These are phyloP conservation scores for Amiota communis DNA, from an alignment of 2,888 invertebrate species.

Conservation along the genomic window DNA sequence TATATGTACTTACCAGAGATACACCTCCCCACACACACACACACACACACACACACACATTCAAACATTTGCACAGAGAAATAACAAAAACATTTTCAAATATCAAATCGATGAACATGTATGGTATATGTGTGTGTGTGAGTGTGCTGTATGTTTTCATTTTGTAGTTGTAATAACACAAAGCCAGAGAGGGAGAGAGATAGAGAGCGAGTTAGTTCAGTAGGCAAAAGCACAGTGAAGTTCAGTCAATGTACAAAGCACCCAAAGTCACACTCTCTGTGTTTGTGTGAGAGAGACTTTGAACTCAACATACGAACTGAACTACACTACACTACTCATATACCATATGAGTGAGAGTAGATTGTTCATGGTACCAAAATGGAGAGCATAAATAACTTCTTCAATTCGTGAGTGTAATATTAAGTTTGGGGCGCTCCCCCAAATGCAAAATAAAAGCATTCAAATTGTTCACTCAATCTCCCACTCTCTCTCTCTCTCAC, in stretches of 20 bases:
- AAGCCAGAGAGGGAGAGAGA: constrained; percentile 2
- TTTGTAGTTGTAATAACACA: background rate
- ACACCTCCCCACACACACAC: no score
- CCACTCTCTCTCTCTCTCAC: no score
- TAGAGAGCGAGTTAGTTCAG: background rate
- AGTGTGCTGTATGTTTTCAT: background rate
- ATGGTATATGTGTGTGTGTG: background rate
- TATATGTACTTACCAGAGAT: constrained; percentile 22
- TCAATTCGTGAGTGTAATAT: no score
- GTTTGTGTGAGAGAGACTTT: no score
- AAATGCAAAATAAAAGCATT: background rate
- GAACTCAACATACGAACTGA: no score
- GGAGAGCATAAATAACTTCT: no score
- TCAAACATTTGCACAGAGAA: background rate
- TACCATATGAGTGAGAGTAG: no score
- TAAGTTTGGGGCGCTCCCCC: background rate
- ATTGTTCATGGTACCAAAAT: no score
- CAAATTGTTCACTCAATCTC: background rate
- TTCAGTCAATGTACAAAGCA: no score
- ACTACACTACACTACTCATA: no score
- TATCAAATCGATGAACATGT: background rate
- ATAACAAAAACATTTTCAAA: background rate
- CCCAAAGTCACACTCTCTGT: no score
- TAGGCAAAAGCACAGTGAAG: background rate
- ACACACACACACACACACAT: background rate